Evolutionary conservation across 2,888 invertebrate species (phyloP), one percentile per base, ranked within the genome.

Genomic region (Campopleginae sp.): DNA sequence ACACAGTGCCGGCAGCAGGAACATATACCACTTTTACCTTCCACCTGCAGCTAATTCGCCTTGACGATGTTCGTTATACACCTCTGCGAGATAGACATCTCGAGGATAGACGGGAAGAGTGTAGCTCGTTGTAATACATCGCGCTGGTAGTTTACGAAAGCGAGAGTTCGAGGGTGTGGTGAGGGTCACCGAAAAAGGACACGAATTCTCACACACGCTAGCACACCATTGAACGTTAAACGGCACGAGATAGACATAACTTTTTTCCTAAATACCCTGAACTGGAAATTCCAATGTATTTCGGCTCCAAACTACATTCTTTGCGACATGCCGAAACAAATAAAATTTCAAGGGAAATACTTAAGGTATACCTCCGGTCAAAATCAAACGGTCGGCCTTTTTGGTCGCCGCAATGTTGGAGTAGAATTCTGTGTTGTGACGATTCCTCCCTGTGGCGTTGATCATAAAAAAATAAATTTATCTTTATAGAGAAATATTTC

Each of bases 1-100:
- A 65, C 63, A 63, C 51, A n/a, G 44, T 71, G 54, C 65, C 23
- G 48, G 51, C 68, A 83, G 65, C n/a, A n/a, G n/a, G n/a, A n/a
- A 51, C 61, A 48, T 48, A 51, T 68, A 77, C 80, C 27, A 80
- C 76, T 61, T 23, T 77, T 68, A 72, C 66, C 68, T 74, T 84
- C 80, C 84, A 80, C 84, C 84, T 84, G 84, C 61, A 51, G 66
- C 84, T 77, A 77, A 84, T 84, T 84, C 72, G 48, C 51, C 80
- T 42, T 61, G 66, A 61, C 72, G 80, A 66, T 78, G 48, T 72
- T 77, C 80, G 61, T 77, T 72, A 63, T 74, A 66, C 66, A 76
- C 42, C 58, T 23, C 38, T 10, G 7, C 48, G 72, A 77, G 80
- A 77, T 80, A 80, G 80, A 84, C 66, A 84, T 84, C 84, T 74